These are phyloP conservation scores for Metalampra italica DNA, from an alignment of 2,888 invertebrate species.

Conservation along the genomic window DNA sequence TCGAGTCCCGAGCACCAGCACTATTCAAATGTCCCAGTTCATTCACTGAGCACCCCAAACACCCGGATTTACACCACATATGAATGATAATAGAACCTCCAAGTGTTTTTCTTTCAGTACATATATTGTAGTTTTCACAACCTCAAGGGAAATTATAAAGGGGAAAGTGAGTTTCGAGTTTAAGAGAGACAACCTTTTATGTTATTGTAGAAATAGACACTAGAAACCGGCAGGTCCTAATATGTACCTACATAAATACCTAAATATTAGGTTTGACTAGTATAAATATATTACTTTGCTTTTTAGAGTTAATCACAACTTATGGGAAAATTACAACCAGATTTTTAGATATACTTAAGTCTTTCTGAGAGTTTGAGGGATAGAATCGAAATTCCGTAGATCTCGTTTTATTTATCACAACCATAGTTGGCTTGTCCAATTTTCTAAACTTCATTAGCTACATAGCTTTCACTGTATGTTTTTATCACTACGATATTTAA, in stretches of 20 bases:
- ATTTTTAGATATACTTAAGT: constrained; percentile 39
- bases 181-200: constrained; percentile 43
- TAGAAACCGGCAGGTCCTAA: constrained; percentile 35
- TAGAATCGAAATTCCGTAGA: constrained; percentile 32
- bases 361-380: constrained; percentile 33
- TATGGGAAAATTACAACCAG: constrained; percentile 63
- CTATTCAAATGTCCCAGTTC: constrained; percentile 37
- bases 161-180: constrained; percentile 39
- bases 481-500: constrained; percentile 38
- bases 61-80: constrained; percentile 31
- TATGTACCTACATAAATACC: constrained; percentile 33
- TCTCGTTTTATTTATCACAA: constrained; percentile 57
- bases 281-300: constrained; percentile 50
- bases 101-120: constrained; percentile 52
- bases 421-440: constrained; percentile 41
- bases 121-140: constrained; percentile 67
- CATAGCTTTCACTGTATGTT: constrained; percentile 24
- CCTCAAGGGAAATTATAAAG: constrained; percentile 64
- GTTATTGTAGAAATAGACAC: constrained; percentile 43
- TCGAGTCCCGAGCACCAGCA: constrained; percentile 19
- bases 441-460: constrained; percentile 43
- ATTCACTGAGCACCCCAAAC: constrained; percentile 37
- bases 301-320: constrained; percentile 65
- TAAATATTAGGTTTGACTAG: constrained; percentile 36
- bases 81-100: constrained; percentile 44